phyloP scores from a whole-genome alignment of 2,797 vertebrate species.

The Rousettus madagascariensis region DNA sequence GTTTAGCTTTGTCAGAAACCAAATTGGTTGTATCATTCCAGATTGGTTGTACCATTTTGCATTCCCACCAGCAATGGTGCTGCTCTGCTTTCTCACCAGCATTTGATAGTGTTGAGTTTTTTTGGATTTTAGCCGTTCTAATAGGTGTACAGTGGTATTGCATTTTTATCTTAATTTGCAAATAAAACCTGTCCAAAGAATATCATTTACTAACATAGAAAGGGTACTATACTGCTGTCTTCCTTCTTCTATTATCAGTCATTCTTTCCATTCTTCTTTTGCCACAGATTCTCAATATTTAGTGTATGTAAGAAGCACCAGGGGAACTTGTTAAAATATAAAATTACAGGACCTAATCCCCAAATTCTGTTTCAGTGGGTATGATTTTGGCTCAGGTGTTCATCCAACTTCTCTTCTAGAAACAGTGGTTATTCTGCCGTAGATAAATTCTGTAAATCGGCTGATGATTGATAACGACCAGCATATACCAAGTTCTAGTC shows the following conservation, averaged over 20 bases:
- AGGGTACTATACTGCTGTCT: background rate
- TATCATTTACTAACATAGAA: background rate
- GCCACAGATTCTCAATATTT: background rate
- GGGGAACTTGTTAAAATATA: background rate
- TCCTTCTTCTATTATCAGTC: background rate
- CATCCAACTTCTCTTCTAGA: background rate
- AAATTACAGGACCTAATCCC: background rate
- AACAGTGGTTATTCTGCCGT: background rate
- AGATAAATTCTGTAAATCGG: background rate
- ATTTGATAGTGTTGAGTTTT: background rate
- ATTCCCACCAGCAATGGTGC: background rate
- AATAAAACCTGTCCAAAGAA: background rate
- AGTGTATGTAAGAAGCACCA: background rate
- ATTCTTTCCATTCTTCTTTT: background rate
- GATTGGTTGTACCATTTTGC: background rate
- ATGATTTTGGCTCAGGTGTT: background rate
- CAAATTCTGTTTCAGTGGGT: background rate
- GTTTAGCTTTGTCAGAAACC: background rate
- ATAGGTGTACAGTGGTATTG: background rate
- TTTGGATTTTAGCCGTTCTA: background rate
- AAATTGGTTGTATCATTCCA: background rate
- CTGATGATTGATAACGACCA: background rate
- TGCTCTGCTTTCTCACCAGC: background rate
- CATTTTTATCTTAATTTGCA: background rate
- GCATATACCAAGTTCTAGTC: constrained; percentile 4